phyloP scores from a whole-genome alignment of 2,888 invertebrate species.

The Hemistola chrysoprasaria region DNA sequence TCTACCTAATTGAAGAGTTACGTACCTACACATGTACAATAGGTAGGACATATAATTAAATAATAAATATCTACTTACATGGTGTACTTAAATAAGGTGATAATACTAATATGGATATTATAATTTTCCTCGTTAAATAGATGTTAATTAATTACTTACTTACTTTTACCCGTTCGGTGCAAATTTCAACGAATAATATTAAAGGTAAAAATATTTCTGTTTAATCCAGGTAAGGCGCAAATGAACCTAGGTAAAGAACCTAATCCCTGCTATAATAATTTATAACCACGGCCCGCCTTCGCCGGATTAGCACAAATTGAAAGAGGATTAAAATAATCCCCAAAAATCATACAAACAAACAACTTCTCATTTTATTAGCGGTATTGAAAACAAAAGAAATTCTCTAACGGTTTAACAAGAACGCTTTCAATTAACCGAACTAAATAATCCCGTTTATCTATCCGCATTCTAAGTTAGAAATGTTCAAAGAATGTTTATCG shows the following conservation, averaged over 20 bases:
- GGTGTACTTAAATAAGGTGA: too few relatives aligned
- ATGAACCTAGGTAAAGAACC: neutral
- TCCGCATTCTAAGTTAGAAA: neutral
- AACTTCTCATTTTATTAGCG: conserved; percentile 25
- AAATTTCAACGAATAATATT: too few relatives aligned
- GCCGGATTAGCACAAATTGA: conserved; percentile 22
- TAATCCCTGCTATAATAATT: conserved; percentile 11
- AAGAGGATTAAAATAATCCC: conserved; percentile 26
- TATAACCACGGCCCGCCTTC: conserved; percentile 9
- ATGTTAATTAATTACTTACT: too few relatives aligned
- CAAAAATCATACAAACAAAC: conserved; percentile 29
- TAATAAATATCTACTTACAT: too few relatives aligned
- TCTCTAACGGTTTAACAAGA: conserved; percentile 17
- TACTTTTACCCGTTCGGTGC: too few relatives aligned
- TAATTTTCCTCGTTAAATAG: too few relatives aligned
- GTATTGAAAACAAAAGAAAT: conserved; percentile 17
- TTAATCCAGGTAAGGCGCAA: conserved; percentile 2
- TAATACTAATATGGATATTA: too few relatives aligned
- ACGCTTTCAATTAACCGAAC: conserved; percentile 2
- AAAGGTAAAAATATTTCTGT: conserved; percentile 2
- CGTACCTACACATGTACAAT: too few relatives aligned
- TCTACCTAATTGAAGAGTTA: too few relatives aligned
- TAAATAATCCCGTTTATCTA: conserved; percentile 6
- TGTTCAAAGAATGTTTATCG: neutral
- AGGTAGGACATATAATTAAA: too few relatives aligned